These are phyloP conservation scores for Zygothrica quintamaculata DNA, from an alignment of 2,888 invertebrate species.

Conservation along the genomic window DNA sequence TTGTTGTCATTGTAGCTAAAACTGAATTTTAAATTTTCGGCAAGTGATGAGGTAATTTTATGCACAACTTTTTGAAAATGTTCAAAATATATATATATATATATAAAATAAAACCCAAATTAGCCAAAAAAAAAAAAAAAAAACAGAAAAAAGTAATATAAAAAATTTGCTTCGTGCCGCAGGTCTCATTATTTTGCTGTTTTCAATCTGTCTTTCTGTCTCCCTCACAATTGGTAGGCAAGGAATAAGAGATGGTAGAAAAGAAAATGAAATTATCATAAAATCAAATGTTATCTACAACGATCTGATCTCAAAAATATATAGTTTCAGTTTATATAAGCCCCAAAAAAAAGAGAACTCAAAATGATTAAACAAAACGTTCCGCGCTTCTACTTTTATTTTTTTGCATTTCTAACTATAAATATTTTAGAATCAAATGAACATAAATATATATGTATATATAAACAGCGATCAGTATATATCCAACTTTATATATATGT, in stretches of 20 bases:
- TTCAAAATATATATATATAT: too few relatives aligned
- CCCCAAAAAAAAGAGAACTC: too few relatives aligned
- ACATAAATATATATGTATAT: slow-evolving; percentile 30
- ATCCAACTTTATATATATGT: not conserved
- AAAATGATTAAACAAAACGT: slow-evolving; percentile 34
- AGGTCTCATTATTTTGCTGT: slow-evolving; percentile 54
- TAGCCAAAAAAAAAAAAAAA: slow-evolving; percentile 47
- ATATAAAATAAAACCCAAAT: slow-evolving; percentile 45
- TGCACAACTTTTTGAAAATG: slow-evolving; percentile 54
- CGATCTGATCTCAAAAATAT: slow-evolving; percentile 38
- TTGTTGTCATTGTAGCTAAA: slow-evolving; percentile 52
- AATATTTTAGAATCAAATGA: slow-evolving; percentile 1
- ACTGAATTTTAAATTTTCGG: slow-evolving; percentile 71
- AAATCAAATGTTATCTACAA: slow-evolving; percentile 59
- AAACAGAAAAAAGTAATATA: slow-evolving; percentile 1
- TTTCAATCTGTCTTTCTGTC: too few relatives aligned
- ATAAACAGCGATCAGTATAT: too few relatives aligned
- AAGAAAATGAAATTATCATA: slow-evolving; percentile 46
- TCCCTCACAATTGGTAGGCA: too few relatives aligned
- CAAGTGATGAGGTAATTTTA: slow-evolving; percentile 77
- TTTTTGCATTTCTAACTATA: slow-evolving; percentile 31
- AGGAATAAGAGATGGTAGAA: not conserved
- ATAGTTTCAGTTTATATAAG: slow-evolving; percentile 40
- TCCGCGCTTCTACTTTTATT: slow-evolving; percentile 44
- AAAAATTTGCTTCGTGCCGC: slow-evolving; percentile 30